A percentile compares a stretch with the other conserved stretches of the same genome.
Evolutionary conservation across 2,113 vertebrate species (phyloP).

Genomic region (Pelobates fuscus): DNA sequence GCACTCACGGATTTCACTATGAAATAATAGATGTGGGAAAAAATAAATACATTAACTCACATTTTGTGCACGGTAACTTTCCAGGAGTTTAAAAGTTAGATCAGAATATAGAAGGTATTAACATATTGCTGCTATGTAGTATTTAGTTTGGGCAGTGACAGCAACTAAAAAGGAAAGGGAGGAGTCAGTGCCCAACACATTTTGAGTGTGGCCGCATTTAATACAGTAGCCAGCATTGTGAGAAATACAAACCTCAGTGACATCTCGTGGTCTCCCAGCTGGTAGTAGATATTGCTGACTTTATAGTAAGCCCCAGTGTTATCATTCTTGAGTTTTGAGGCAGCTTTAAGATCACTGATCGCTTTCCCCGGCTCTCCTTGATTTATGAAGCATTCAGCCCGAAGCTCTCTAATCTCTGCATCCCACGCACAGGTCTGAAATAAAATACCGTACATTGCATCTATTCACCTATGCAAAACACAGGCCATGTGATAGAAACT

Average conservation of each 20-base stretch:
- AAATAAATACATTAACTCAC: not conserved
- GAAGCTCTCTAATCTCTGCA: conserved; percentile 85
- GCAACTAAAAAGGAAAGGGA: too few species aligned
- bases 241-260: conserved; percentile 83
- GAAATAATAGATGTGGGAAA: conserved; percentile 1
- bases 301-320: conserved; percentile 95
- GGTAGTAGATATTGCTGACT: conserved; percentile 93
- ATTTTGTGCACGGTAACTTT: not conserved
- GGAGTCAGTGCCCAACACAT: too few species aligned
- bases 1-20: conserved; percentile 94
- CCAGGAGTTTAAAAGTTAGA: too few species aligned
- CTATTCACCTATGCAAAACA: conserved; percentile 4
- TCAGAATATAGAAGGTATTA: too few species aligned
- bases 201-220: too few species aligned
- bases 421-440: conserved; percentile 93
- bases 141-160: too few species aligned
- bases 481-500: too few species aligned
- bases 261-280: conserved; percentile 91
- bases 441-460: conserved; percentile 52
- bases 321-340: conserved; percentile 92
- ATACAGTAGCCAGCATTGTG: not conserved
- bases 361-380: conserved; percentile 91
- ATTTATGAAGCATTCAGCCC: conserved; percentile 90
- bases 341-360: conserved; percentile 91
- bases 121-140: too few species aligned